Evolutionary conservation across 2,113 vertebrate species (phyloP), one percentile per base, ranked within the genome.

Genomic region (Tupaia chinensis): DNA sequence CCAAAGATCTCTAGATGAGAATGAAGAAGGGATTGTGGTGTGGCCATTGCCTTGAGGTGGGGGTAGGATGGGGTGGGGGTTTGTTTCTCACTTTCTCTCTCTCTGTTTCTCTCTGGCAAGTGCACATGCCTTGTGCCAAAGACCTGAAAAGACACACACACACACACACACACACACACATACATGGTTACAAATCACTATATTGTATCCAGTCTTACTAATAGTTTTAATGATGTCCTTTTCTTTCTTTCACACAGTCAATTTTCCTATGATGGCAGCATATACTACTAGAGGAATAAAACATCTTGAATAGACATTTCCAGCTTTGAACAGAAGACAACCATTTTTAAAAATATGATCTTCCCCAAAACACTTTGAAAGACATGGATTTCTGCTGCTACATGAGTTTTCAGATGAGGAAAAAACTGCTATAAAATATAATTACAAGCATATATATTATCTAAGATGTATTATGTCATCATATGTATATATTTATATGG

Each of bases 171-270:
- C 44, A 44, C 32, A 32, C 32, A 32, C 32, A 32, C 32, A 32
- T 32, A 32, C 32, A 32, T 32, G 53, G 79, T 85, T 92, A 87
- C 88, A 95, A 94, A 95, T 66, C 5, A 58, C 76, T 63, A 4
- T 81, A 34, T 83, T 89, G 83, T 97, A 93, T 89, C 76, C 70
- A 87, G 29, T 53, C 56, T 58, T 56, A 17, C 56, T 95, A 81
- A 87, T 84, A 92, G 66, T 87, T 95, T 95, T 92, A 96, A 95
- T 53, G 44, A 93, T 88, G 82, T 88, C 56, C 34, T 95, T 54
- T 20, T 95, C 93, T 95, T 95, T 90, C 81, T 95, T 94, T 79
- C 76, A 74, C 72, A 92, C 9, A 66, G 66, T 73, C 68, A 32
- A 15, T 92, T 94, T 97, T 87, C 63, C 76, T 81, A 23, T 77